Percentiles rank a stretch among this genome's conserved stretches.
These are phyloP conservation scores for Drosophila flavopinicola DNA, from an alignment of 2,888 invertebrate genomes.

Conservation along the genomic window DNA sequence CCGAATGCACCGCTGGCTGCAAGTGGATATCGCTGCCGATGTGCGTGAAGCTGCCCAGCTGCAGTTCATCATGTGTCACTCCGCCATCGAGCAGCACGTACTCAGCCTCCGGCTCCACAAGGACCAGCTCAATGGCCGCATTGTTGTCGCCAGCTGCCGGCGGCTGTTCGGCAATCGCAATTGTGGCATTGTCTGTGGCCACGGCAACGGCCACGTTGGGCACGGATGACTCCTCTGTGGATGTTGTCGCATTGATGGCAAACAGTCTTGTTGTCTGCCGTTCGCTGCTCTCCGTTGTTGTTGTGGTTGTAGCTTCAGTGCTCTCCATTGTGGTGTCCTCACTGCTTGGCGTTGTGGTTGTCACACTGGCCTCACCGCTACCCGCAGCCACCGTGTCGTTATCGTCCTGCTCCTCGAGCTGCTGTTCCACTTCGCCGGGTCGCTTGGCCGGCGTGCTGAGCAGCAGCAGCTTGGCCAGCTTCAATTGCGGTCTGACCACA, in stretches of 20 bases:
- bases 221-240: slow-evolving; percentile 34
- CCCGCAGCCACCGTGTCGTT: slow-evolving; percentile 46
- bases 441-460: slow-evolving; percentile 76
- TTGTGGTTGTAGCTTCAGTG: slow-evolving; percentile 27
- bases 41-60: slow-evolving; percentile 78
- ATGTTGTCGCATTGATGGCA: slow-evolving; percentile 63
- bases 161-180: slow-evolving; percentile 63
- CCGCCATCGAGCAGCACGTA: slow-evolving; percentile 73
- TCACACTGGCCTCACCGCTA: slow-evolving; percentile 27
- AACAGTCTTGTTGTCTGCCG: slow-evolving; percentile 56
- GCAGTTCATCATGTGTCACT: slow-evolving; percentile 61
- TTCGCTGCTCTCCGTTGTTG: slow-evolving; percentile 36
- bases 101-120: slow-evolving; percentile 72
- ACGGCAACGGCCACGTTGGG: slow-evolving; percentile 59
- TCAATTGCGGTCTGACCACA: slow-evolving; percentile 25
- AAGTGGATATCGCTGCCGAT: slow-evolving; percentile 76
- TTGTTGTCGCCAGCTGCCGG: slow-evolving; percentile 62
- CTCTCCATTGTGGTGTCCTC: slow-evolving; percentile 36
- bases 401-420: slow-evolving; percentile 74
- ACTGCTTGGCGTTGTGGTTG: slow-evolving; percentile 35
- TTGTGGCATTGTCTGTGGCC: slow-evolving; percentile 55
- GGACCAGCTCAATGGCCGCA: slow-evolving; percentile 56
- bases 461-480: slow-evolving; percentile 73
- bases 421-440: slow-evolving; percentile 64
- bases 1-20: slow-evolving; percentile 81